Base-by-base conservation (phyloP, 1,140 invertebrate genomes). In the Vollenhovia emeryi region DNA sequence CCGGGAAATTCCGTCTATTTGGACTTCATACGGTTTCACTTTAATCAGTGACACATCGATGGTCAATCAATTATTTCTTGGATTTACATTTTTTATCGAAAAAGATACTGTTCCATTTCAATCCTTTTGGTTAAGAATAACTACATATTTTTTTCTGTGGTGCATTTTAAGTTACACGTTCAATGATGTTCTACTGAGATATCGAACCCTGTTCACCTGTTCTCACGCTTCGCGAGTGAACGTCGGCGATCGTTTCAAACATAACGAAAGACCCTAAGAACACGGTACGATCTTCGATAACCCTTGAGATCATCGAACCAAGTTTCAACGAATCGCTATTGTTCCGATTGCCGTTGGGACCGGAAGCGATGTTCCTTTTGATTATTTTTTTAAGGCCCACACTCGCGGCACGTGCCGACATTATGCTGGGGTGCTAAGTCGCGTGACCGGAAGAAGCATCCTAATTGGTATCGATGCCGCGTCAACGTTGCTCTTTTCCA, bases 401-500 rank as follows among this genome's bases (percentile, higher is more conserved):
- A 88, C 92, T 85, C 68, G 66, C n/a, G 86, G 88, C 93, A 93
- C 93, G 93, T 93, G 93, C 75, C 91, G 86, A 87, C 85, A 91
- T 90, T 92, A 87, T 89, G 89, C 87, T 85, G 76, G 91, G 87
- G 90, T 92, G 91, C 86, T 85, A 87, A 87, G 89, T 90, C 94
- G 95, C 94, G 94, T 93, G 94, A 94, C 94, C 94, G 94, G 94
- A 95, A 94, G 91, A 86, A 93, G 92, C 92, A 91, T 94, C 94
- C 94, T 95, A 95, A 95, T 95, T 95, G 94, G 94, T 95, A 95
- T 95, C 90, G 94, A 95, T 93, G 92, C 84, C 79, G 59, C 66
- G 80, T 74, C 30, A 80, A 69, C 84, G 86, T 45, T 80, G 90
- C 86, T 68, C 82, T 64, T 83, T 89, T 85, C 27, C 48, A 59